Conservation (phyloP, 2,113 vertebrate species). For the Ceratotherium simum region DNA sequence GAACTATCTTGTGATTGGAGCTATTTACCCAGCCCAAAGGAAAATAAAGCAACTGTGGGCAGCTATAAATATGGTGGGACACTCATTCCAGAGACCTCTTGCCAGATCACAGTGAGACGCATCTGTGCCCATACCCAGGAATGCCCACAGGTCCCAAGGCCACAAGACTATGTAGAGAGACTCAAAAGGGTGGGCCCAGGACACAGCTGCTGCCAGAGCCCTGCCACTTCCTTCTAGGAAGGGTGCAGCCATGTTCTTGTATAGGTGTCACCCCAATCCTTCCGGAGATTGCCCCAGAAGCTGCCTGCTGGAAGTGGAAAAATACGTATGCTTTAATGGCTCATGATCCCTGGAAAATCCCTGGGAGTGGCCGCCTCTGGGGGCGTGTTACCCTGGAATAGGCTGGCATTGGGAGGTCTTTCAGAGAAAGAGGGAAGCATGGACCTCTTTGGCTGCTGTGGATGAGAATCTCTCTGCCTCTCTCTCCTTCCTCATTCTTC, state of each 20-base stretch:
- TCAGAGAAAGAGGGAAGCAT: not conserved
- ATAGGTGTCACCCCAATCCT: conserved; percentile 52
- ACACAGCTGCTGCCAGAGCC: conserved; percentile 89
- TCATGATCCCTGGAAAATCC: conserved; percentile 27
- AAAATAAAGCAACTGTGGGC: rapidly evolving
- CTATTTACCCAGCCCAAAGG: too few species aligned
- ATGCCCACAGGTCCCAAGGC: conserved; percentile 27
- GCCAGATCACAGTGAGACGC: not conserved
- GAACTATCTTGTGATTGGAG: rapidly evolving
- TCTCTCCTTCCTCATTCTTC: not conserved
- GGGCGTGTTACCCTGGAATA: not conserved
- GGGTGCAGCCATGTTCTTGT: conserved; percentile 86
- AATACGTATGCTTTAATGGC: not conserved
- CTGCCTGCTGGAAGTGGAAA: not conserved
- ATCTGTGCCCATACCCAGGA: conserved; percentile 48
- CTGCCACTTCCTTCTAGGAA: conserved; percentile 84
- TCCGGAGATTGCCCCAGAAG: conserved; percentile 9
- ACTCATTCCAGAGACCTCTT: not conserved
- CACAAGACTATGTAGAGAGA: conserved; percentile 48
- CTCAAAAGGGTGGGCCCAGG: conserved; percentile 80
- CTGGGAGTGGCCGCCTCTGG: not conserved
- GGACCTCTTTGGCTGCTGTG: rapidly evolving
- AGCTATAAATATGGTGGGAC: not conserved
- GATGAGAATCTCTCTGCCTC: too few species aligned
- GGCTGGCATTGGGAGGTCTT: not conserved